These are phyloP conservation scores for Pseudomyrmex sp. DNA, from an alignment of 1,140 invertebrate genomes.

Conservation along the genomic window DNA sequence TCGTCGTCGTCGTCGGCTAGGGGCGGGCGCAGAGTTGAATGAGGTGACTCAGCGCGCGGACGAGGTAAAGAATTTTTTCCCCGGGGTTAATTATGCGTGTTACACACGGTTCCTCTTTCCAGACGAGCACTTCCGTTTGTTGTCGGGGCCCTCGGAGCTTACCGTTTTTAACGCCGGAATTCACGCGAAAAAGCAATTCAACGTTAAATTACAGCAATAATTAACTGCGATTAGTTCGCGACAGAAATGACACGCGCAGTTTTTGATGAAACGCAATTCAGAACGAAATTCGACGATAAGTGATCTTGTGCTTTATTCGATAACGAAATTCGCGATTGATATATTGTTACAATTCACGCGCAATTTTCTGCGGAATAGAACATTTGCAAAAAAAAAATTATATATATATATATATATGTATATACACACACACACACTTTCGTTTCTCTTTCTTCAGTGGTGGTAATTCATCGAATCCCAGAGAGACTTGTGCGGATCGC, in stretches of 20 bases:
- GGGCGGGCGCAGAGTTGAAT: not conserved
- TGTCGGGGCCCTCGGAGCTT: not conserved
- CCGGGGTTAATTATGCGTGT: conserved; percentile 75
- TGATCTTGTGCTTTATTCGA: conserved; percentile 20
- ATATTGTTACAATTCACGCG: conserved; percentile 40
- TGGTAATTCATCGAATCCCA: conserved; percentile 47
- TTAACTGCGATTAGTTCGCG: conserved; percentile 42
- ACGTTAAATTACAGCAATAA: conserved; percentile 19
- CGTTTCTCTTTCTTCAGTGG: not conserved
- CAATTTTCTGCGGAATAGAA: conserved; percentile 22
- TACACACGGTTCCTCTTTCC: conserved; percentile 65
- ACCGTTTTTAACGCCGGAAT: conserved; percentile 1
- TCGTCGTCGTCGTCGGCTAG: no score
- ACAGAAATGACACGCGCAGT: conserved; percentile 36
- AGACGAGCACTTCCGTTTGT: conserved; percentile 58
- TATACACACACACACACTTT: no score
- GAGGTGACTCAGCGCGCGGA: conserved; percentile 16
- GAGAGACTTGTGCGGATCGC: conserved; percentile 31
- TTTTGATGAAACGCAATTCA: conserved; percentile 27
- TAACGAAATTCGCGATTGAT: conserved; percentile 30
- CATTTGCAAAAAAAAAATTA: not conserved
- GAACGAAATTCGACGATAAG: conserved; percentile 47
- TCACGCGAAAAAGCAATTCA: conserved; percentile 35
- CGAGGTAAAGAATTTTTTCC: conserved; percentile 76
- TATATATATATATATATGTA: no score